Evolutionary conservation across 2,888 invertebrate species (phyloP).

Genomic region (Salticus scenicus): DNA sequence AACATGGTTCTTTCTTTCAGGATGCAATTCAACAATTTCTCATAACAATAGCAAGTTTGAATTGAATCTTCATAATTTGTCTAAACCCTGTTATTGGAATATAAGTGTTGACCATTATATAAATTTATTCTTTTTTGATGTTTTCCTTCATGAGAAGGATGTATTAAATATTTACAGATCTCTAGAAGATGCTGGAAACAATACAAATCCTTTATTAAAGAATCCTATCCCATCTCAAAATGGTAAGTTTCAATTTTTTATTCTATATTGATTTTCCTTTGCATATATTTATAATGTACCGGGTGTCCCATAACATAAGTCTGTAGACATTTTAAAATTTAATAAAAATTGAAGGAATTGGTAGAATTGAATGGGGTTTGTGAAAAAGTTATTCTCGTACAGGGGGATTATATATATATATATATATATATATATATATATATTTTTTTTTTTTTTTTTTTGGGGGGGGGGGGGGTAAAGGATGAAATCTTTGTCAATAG

Average conservation of each 20-base stretch:
- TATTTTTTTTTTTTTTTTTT: no score
- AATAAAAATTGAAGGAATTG: no score
- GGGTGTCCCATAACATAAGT: not conserved
- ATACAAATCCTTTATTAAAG: constrained; percentile 9
- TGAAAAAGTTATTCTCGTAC: no score
- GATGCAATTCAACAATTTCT: not conserved
- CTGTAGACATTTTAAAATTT: no score
- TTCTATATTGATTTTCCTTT: not conserved
- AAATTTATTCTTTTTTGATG: constrained; percentile 14
- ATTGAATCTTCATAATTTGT: not conserved
- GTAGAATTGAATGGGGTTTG: no score
- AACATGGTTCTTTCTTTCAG: no score
- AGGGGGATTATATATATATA: no score
- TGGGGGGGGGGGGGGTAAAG: no score
- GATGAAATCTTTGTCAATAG: no score
- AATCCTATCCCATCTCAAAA: constrained; percentile 28
- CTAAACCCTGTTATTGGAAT: not conserved
- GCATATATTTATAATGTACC: not conserved
- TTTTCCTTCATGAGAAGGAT: constrained; percentile 45
- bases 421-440: no score
- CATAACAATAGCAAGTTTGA: not conserved
- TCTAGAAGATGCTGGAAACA: not conserved
- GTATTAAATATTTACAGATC: constrained; percentile 2
- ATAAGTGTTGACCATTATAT: not conserved
- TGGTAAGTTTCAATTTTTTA: constrained; percentile 32